Evolutionary conservation across 2,888 invertebrate species (phyloP), one percentile per base, ranked within the genome.

Genomic region (Heliconius ismenius): DNA sequence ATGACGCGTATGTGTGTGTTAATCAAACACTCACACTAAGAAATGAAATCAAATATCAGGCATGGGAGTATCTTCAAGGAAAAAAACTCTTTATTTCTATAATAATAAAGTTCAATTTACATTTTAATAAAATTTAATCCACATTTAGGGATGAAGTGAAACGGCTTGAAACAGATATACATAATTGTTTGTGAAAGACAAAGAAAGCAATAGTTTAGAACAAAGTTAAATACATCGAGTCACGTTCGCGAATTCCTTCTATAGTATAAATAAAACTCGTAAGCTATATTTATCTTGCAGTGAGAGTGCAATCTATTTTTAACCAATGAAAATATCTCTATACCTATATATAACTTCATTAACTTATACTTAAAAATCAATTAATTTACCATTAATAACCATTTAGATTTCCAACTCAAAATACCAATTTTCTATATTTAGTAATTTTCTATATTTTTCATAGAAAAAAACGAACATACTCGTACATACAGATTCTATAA

Each of bases 1-100:
- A 68, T 72, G 28, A 6, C 28, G 26, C 60, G 36, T 62, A 73
- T 78, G 79, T 86, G 82, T 83, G 83, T 79, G 89, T 90, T 87
- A 90, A 92, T 92, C 89, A 89, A 88, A 88, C 83, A 87, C 89
- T 43, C 88, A 89, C 88, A 91, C 90, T 86, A 79, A 70, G 79
- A 73, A 43, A 9, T 43, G 28, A 60, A 74, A 74, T 72, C 64
- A 73, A 77, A 79, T 75, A 76, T 24, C 28, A 78, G 69, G 69
- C 70, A 76, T 54, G 49, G 32, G 24, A 73, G 62, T 58, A 10
- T n/a, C 24, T 32, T 58, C 54, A 82, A 79, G 32, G 39, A 0
- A 82, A 84, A 83, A 74, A 58, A 36, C 73, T 81, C 85, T 79
- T 81, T 85, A 82, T 67, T 0, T 0, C 0, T 0, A 10, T 7